Evolutionary conservation across 2,888 invertebrate species (phyloP), one percentile per base, ranked within the genome.

Genomic region (Argyresthia albistria): DNA sequence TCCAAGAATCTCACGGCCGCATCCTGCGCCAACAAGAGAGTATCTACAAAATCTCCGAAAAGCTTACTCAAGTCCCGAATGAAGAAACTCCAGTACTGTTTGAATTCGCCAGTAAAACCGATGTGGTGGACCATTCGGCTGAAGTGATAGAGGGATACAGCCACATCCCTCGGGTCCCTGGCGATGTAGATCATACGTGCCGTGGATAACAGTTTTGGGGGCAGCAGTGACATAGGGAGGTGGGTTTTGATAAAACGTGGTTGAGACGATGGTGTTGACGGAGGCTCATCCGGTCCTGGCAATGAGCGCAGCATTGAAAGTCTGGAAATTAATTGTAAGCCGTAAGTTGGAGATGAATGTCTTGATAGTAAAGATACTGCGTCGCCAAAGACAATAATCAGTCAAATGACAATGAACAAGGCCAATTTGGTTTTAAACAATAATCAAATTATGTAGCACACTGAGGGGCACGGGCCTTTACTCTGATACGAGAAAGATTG

Each of bases 81-180:
- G 61, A 94, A 94, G 70, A 91, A 93, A 50, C 90, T 75, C 92
- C 93, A 94, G 65, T 90, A 94, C 36, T 89, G 90, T 59, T 89
- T 83, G 59, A 93, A 93, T 64, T 92, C 91, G 8, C 93, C 91
- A 0, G 69, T 65, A 61, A 91, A 94, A 0, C 92, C 93, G 65
- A 92, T 92, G 0, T 93, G 93, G 51, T 89, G 25, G 25, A 25
- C 25, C 25, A 25, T 88, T 51, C 91, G 87, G 70, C 94, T 94
- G 50, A 95, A 89, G 69, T 95, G 92, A 65, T 93, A 97, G 73
- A 91, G 95, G 0, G 96, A 96, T 0, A 96, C 93, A 0, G 91
- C 92, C 0, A 95, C 94, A 72, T 97, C 96, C 70, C 95, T 93
- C 0, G 96, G 95, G 76, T 97, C 95, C 53, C 97, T 88, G 0